Evolutionary conservation across 2,113 vertebrate species (phyloP), one percentile per base, ranked within the genome.

Genomic region (Pelobates fuscus): DNA sequence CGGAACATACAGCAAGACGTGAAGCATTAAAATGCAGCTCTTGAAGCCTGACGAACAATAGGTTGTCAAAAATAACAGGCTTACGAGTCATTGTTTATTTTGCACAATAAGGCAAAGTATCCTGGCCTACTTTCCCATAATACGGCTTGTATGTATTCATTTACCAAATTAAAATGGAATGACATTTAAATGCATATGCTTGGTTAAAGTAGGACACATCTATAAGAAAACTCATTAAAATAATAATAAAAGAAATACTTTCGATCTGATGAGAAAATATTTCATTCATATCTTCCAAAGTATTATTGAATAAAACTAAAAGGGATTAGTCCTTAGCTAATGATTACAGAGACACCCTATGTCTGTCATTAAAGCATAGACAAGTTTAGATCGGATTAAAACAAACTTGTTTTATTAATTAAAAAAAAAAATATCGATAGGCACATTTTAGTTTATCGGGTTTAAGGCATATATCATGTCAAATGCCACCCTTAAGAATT

Each of bases 271-370:
- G 57, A 57, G 44, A 32, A 49, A 68, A 61, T 76, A 60, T 59
- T 67, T 32, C 2, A 24, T 17, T 67, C 30, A 55, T 62, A 29
- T 25, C 29, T 10, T 20, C 64, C 27, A 0, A 0, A 0, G 0
- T 10, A 14, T 75, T 72, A 76, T 23, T 6, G 67, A 84, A 44
- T 0, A 64, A 66, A 37, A 77, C 79, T 54, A 79, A 79, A 84
- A 79, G 79, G 83, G 86, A 83, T 87, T 85, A 81, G 65, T 59
- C 65, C 72, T 14, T 43, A 46, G 57, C 64, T 68, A 67, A 63
- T 73, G 80, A 81, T 84, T 84, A 43, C 27, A 26, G 62, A 49
- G 63, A 68, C 59, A 21, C 1, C 14, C 23, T 10, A 32, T 77
- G 37, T 57, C 70, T 77, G 26, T 8, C 44, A 1, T 49, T 49